phyloP scores from a whole-genome alignment of 2,797 vertebrate species.

The Microchirus variegatus region DNA sequence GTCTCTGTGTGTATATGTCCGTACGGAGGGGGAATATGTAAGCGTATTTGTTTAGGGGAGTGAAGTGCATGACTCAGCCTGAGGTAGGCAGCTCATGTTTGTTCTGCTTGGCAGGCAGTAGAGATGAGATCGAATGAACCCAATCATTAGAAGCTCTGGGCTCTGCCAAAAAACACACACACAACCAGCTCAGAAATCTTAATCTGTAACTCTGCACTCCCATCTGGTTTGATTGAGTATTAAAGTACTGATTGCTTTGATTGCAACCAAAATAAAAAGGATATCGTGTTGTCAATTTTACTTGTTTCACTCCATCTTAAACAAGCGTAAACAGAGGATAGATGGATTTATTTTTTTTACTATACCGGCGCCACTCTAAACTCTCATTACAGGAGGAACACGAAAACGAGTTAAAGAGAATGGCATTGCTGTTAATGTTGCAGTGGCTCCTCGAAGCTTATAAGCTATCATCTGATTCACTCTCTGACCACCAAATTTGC shows the following conservation, averaged over 20 bases:
- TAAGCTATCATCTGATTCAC: constrained; percentile 22
- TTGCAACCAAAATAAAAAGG: constrained; percentile 46
- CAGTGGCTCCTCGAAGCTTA: neutral
- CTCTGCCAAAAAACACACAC: constrained; percentile 39
- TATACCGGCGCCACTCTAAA: neutral
- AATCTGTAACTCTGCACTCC: constrained; percentile 31
- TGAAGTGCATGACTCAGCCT: constrained; percentile 64
- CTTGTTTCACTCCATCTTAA: neutral
- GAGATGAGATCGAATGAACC: constrained; percentile 61
- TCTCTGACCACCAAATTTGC: constrained; percentile 6
- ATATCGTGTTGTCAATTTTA: neutral
- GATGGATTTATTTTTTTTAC: neutral
- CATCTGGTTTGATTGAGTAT: constrained; percentile 35
- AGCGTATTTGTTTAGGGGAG: constrained; percentile 62
- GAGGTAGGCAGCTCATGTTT: constrained; percentile 70
- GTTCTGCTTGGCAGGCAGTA: constrained; percentile 57
- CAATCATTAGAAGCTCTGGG: constrained; percentile 46
- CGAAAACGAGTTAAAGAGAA: neutral
- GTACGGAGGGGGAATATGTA: constrained; percentile 40
- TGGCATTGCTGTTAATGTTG: neutral
- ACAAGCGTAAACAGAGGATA: neutral
- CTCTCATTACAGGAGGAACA: constrained; percentile 7
- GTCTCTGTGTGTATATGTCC: constrained; percentile 10
- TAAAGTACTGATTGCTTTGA: constrained; percentile 41
- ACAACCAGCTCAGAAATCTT: constrained; percentile 24